Conservation (phyloP, 2,888 invertebrate genomes). For the Xestia c-nigrum region DNA sequence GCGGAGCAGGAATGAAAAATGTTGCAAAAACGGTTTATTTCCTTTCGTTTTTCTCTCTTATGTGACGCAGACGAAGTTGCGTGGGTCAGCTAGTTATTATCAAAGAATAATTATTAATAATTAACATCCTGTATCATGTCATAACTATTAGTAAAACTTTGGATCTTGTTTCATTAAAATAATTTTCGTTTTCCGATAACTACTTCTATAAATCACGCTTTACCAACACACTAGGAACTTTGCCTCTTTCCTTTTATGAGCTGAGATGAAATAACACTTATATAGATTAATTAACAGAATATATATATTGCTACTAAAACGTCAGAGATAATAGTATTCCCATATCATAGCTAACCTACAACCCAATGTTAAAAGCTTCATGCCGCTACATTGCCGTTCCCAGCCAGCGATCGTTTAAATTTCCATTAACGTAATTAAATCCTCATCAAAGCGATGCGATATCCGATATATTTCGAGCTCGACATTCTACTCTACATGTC, state of each 20-base stretch:
- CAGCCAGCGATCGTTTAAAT: constrained; percentile 44
- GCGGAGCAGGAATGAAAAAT: too few relatives aligned
- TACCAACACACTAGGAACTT: not conserved
- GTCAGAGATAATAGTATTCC: constrained; percentile 29
- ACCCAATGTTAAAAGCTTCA: constrained; percentile 44
- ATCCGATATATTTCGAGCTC: constrained; percentile 21
- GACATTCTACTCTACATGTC: not conserved
- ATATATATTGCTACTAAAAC: not conserved
- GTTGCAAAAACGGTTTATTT: too few relatives aligned
- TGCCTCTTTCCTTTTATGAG: not conserved
- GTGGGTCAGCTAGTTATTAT: too few relatives aligned
- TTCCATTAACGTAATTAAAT: constrained; percentile 63
- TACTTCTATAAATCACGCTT: not conserved
- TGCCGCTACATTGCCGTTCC: constrained; percentile 20
- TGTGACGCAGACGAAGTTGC: too few relatives aligned
- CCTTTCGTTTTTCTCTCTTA: too few relatives aligned
- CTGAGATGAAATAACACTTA: not conserved
- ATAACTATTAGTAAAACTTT: not conserved
- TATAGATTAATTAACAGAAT: not conserved
- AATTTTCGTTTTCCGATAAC: not conserved
- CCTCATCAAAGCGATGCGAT: constrained; percentile 38
- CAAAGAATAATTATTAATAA: too few relatives aligned
- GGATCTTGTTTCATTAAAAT: not conserved
- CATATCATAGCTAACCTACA: constrained; percentile 15
- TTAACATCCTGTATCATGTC: too few relatives aligned